phyloP scores from a whole-genome alignment of 2,888 invertebrate species.

The Troilus luridus region DNA sequence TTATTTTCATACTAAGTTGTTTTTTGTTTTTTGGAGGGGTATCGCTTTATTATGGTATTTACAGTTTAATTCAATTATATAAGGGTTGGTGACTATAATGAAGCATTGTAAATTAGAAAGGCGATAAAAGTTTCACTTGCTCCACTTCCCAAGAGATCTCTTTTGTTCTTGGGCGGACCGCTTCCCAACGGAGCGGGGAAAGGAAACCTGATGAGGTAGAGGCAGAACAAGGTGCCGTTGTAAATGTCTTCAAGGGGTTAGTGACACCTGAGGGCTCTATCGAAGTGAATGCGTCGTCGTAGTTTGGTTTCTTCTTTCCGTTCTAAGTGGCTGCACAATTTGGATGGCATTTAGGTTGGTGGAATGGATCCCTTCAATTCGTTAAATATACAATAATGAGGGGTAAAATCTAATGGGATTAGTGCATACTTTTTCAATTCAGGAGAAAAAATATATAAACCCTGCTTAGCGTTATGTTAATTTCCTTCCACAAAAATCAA shows the following conservation, averaged over 20 bases:
- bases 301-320: background rate
- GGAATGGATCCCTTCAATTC: too few relatives aligned
- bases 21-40: background rate
- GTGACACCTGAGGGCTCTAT: background rate
- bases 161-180: constrained; percentile 5
- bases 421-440: too few relatives aligned
- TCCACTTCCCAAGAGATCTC: constrained; percentile 48
- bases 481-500: too few relatives aligned
- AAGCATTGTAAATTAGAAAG: constrained; percentile 45
- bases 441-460: too few relatives aligned
- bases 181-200: constrained; percentile 3
- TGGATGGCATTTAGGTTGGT: too few relatives aligned
- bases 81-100: background rate
- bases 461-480: too few relatives aligned
- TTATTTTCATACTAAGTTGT: background rate
- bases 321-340: background rate
- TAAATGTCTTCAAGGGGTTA: background rate
- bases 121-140: constrained; percentile 46
- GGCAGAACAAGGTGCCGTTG: constrained; percentile 12
- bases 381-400: too few relatives aligned
- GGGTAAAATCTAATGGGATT: too few relatives aligned
- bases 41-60: background rate
- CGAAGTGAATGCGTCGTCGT: background rate
- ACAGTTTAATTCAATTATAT: background rate
- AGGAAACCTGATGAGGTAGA: constrained; percentile 30